Base-by-base conservation (phyloP, 2,113 vertebrate genomes). In the Montifringilla adamsi region DNA sequence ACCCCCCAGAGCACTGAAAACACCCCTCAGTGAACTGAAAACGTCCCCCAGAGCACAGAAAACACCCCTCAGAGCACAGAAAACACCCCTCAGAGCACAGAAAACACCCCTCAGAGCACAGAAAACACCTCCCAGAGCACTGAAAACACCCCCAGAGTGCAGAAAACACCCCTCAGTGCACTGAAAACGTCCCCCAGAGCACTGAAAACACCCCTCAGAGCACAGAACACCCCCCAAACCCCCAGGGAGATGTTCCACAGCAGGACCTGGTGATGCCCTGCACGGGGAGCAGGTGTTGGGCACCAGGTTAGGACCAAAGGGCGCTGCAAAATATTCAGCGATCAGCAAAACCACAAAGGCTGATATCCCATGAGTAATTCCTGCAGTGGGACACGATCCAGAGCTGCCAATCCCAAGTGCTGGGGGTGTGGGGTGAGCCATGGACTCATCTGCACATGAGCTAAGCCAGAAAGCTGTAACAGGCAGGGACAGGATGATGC, bases 181-280 rank as follows among this genome's bases (percentile, higher is more conserved):
- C 13, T 1, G 6, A 10, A 5, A 21, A 13, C 46, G 8, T 18
- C 49, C 35, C 67, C 47, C 0, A 0, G 23, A 26, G 26, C 44
- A 44, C 44, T 20, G 19, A 44, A 44, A 44, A 44, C 44, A 44
- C 46, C 46, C 30, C 43, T 15, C 56, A 6, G 56, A 4, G 27
- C 15, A 37, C 18, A 3, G 9, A 10, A 7, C 27, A 13, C 66
- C 9, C 27, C 46, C 63, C 24, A 23, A 37, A 53, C 41, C 37
- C 69, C 49, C 0, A 0, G 23, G 33, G 22, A 21, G 37, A 1
- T 6, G 72, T 2, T 6, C 58, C 2, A 3, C 58, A 15, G 67
- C 50, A 11, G 43, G 7, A 7, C 13, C 23, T 1, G 47, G 47
- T 0, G 1, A n/a, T 44, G 87, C 24, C 31, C 89, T 1, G 10